Percentiles rank a stretch among this genome's conserved stretches.
Conservation (phyloP, 2,888 invertebrate species). For the Plebejus anna region DNA sequence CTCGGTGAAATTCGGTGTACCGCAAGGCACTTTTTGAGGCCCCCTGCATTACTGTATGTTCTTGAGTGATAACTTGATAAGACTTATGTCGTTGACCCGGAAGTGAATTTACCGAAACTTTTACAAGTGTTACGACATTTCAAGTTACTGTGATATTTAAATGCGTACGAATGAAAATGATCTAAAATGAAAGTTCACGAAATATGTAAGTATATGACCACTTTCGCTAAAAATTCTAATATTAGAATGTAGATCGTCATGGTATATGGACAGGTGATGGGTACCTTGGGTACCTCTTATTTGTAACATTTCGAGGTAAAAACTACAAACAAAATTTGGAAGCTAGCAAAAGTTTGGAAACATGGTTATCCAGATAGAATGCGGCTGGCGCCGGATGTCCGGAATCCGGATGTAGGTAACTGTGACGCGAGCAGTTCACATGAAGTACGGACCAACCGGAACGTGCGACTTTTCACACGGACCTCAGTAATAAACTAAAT, state of each 20-base stretch:
- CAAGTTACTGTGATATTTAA: constrained; percentile 28
- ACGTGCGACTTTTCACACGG: constrained; percentile 11
- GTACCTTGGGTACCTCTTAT: neutral
- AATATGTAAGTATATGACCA: constrained; percentile 62
- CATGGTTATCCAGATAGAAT: neutral
- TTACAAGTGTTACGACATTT: constrained; percentile 20
- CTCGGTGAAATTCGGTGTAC: constrained; percentile 55
- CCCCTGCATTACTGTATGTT: constrained; percentile 42
- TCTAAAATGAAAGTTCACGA: constrained; percentile 54
- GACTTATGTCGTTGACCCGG: constrained; percentile 43
- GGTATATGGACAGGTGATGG: neutral
- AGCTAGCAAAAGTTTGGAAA: neutral
- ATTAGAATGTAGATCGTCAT: neutral
- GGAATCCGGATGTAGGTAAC: constrained; percentile 7
- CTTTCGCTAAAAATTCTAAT: neutral
- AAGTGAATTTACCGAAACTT: constrained; percentile 37
- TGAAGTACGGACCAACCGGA: constrained; percentile 1
- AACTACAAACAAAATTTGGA: neutral
- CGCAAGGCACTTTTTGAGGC: constrained; percentile 50
- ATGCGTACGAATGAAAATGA: constrained; percentile 32
- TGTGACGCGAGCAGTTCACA: neutral
- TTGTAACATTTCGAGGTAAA: neutral
- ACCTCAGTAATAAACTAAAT: neutral
- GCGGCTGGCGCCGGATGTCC: neutral
- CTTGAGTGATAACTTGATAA: constrained; percentile 36